phyloP scores from a whole-genome alignment of 2,888 invertebrate species.

The Philonicus albiceps region DNA sequence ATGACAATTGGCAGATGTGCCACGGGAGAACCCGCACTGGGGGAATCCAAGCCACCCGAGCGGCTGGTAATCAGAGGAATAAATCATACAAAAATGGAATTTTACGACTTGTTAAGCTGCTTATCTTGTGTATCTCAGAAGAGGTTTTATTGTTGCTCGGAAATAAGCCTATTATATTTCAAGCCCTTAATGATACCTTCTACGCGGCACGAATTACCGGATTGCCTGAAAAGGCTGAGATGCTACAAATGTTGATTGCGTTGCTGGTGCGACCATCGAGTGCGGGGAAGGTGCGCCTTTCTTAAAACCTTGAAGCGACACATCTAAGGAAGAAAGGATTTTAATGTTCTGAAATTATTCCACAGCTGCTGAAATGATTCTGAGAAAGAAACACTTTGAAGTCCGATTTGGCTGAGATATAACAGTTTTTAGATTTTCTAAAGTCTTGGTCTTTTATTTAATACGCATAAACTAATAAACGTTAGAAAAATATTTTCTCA shows the following conservation, averaged over 20 bases:
- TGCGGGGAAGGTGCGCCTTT: neutral
- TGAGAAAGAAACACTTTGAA: neutral
- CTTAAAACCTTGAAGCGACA: neutral
- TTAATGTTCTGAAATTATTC: neutral
- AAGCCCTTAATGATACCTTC: constrained; percentile 20
- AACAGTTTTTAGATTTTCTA: too few species aligned
- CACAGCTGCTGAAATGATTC: neutral
- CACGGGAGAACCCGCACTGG: neutral
- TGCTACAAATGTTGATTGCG: neutral
- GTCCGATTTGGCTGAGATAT: neutral
- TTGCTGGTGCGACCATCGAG: neutral
- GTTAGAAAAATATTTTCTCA: too few species aligned
- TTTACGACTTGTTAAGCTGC: constrained; percentile 38
- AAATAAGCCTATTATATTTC: constrained; percentile 25
- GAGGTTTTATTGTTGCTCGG: constrained; percentile 27
- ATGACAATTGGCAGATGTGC: constrained; percentile 35
- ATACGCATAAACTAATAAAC: too few species aligned
- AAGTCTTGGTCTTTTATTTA: too few species aligned
- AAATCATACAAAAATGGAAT: constrained; percentile 38
- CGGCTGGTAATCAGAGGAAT: constrained; percentile 24
- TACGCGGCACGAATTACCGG: neutral
- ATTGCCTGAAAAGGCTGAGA: neutral
- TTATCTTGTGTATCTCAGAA: constrained; percentile 8
- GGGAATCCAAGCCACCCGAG: neutral
- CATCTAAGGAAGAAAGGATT: neutral